Evolutionary conservation across 2,888 invertebrate species (phyloP).

Genomic region (Lathronympha strigana): DNA sequence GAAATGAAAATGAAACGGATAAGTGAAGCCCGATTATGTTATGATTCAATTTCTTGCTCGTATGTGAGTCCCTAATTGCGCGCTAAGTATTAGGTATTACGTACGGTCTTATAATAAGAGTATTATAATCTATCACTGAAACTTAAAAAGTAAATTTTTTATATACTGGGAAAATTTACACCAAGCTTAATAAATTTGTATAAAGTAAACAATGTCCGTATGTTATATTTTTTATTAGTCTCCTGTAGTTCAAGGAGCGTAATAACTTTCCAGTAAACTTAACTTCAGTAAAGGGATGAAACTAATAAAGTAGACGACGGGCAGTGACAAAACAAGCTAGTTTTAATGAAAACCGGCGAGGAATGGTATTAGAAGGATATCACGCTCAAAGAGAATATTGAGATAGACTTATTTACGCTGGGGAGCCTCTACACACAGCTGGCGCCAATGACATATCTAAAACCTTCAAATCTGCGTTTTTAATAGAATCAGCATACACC

Average conservation of each 20-base stretch:
- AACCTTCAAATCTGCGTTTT: neutral
- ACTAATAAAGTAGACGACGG: constrained; percentile 11
- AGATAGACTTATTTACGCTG: constrained; percentile 44
- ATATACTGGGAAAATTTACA: too few species aligned
- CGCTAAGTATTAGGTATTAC: too few species aligned
- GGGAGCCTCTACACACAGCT: constrained; percentile 27
- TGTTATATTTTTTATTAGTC: neutral
- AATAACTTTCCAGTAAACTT: neutral
- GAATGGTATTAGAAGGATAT: constrained; percentile 42
- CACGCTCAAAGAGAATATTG: constrained; percentile 47
- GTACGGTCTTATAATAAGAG: too few species aligned
- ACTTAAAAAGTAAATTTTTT: too few species aligned
- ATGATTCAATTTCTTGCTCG: neutral
- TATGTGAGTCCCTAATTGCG: neutral
- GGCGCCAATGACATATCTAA: neutral
- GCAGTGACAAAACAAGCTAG: constrained; percentile 13
- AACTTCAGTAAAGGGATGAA: constrained; percentile 7
- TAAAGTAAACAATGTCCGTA: too few species aligned
- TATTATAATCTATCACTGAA: too few species aligned
- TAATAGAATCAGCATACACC: too few species aligned
- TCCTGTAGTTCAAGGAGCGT: neutral
- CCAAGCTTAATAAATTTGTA: too few species aligned
- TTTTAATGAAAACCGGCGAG: constrained; percentile 43
- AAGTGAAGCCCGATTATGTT: neutral
- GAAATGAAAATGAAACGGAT: constrained; percentile 33